phyloP scores from a whole-genome alignment of 2,888 invertebrate species.

The Stenchaetothrips biformis region DNA sequence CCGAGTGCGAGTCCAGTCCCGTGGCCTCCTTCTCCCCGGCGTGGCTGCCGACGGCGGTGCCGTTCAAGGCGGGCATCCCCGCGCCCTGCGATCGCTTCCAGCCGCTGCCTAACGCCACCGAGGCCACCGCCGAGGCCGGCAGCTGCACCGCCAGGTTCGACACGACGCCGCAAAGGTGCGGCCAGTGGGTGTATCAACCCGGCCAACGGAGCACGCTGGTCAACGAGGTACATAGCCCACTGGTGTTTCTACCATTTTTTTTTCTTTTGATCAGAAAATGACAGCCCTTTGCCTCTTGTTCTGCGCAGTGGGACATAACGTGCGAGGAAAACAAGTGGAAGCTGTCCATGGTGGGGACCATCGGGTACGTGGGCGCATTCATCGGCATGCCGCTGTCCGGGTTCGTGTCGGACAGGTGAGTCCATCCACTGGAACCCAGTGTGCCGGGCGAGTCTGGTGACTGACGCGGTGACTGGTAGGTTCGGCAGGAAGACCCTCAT shows the following conservation, averaged over 20 bases:
- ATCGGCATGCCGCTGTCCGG: slow-evolving; percentile 56
- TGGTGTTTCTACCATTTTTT: no score
- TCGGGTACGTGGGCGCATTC: slow-evolving; percentile 58
- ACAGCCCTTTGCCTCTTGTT: neutral
- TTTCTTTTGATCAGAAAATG: no score
- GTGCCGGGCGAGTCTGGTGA: no score
- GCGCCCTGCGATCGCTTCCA: slow-evolving; percentile 44
- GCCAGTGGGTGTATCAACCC: slow-evolving; percentile 52
- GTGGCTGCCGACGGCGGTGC: slow-evolving; percentile 53
- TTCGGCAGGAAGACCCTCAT: slow-evolving; percentile 60
- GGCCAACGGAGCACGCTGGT: slow-evolving; percentile 54
- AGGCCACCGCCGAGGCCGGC: slow-evolving; percentile 35
- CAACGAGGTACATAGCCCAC: slow-evolving; percentile 51
- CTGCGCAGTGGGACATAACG: slow-evolving; percentile 54
- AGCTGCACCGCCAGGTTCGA: slow-evolving; percentile 46
- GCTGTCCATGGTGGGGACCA: slow-evolving; percentile 56
- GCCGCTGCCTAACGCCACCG: slow-evolving; percentile 40
- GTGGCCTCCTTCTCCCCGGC: slow-evolving; percentile 42
- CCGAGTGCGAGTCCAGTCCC: slow-evolving; percentile 50
- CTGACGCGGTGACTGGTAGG: slow-evolving; percentile 42
- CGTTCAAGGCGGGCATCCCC: slow-evolving; percentile 42
- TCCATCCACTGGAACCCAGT: neutral
- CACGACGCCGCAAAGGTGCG: slow-evolving; percentile 45
- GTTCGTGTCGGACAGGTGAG: slow-evolving; percentile 55
- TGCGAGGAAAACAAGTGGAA: slow-evolving; percentile 56